Percentiles rank a stretch among this genome's conserved stretches.
Evolutionary conservation across 2,888 invertebrate genomes (phyloP).

Genomic region (Nephrocerus scutellatus): DNA sequence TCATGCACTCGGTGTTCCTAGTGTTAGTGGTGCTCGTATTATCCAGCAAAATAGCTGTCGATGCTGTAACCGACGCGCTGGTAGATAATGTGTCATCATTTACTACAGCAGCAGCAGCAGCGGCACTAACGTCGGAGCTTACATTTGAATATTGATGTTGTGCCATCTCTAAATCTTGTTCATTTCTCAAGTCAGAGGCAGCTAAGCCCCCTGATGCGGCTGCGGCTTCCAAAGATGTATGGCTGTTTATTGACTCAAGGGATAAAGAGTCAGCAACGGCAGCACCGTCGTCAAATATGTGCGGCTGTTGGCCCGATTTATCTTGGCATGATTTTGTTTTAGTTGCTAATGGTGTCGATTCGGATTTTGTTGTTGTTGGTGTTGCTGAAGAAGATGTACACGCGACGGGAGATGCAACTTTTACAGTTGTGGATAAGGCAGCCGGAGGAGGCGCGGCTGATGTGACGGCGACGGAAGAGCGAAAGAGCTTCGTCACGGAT

Average conservation of each 20-base stretch:
- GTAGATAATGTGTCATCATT: slow-evolving; percentile 33
- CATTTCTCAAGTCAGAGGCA: slow-evolving; percentile 25
- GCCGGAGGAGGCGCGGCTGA: slow-evolving; percentile 26
- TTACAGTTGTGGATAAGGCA: slow-evolving; percentile 28
- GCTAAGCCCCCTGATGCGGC: slow-evolving; percentile 21
- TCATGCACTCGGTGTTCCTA: slow-evolving; percentile 12
- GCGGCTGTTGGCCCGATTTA: no score
- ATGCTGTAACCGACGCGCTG: slow-evolving; percentile 35
- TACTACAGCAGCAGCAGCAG: neutral
- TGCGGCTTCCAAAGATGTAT: slow-evolving; percentile 28
- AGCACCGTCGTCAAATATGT: slow-evolving; percentile 3
- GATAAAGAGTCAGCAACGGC: slow-evolving; percentile 38
- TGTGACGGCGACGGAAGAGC: slow-evolving; percentile 35
- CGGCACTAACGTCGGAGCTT: neutral
- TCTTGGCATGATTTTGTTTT: slow-evolving; percentile 11
- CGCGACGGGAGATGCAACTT: no score
- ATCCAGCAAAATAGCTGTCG: slow-evolving; percentile 37
- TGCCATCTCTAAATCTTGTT: slow-evolving; percentile 24
- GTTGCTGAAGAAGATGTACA: slow-evolving; percentile 24
- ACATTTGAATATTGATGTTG: slow-evolving; percentile 15
- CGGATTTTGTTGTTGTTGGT: slow-evolving; percentile 9
- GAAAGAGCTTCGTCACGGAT: slow-evolving; percentile 47
- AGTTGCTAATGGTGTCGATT: slow-evolving; percentile 11
- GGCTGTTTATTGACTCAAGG: slow-evolving; percentile 41
- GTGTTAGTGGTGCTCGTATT: slow-evolving; percentile 23